Evolutionary conservation across 2,888 invertebrate species (phyloP), one percentile per base, ranked within the genome.

Genomic region (Nomada ruficornis): DNA sequence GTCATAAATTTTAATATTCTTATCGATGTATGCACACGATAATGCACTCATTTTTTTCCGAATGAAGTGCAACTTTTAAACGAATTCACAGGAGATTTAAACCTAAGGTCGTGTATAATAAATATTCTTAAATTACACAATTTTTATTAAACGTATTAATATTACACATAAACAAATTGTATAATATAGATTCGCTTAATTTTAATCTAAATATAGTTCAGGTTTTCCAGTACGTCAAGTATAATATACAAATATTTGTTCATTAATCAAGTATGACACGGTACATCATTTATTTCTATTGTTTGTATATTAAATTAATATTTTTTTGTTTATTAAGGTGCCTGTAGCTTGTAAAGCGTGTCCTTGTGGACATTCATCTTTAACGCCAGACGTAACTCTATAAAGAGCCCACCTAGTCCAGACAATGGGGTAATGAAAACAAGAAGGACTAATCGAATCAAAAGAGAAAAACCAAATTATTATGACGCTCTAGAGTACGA

Each of bases 291-390:
- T 50, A 57, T 72, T 63, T 62, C n/a, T 65, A 47, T 57, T 42
- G 68, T n/a, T 69, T 47, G 44, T 79, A 59, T n/a, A 72, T 77
- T 57, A 69, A 70, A 82, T 55, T 67, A 67, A 44, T 64, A n/a
- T 26, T 72, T 76, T 64, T 65, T 13, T 68, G 54, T 79, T 36
- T 87, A 85, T 91, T 0, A 92, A 97, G 97, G 97, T 97, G 80
- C 97, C 97, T 2, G 97, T 97, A 36, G 97, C 97, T 0, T 97
- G 97, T 44, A 98, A 97, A 93, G 95, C 97, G 0, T 98, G 98
- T 92, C 96, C 96, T 62, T 98, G 97, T 91, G 97, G 97, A 0
- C 96, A 97, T 94, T 96, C 96, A 5, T 97, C 94, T 97, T 97
- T 90, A 95, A 96, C 86, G 95, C 96, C 0, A 95, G 97, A 2